Evolutionary conservation across 2,113 vertebrate species (phyloP), one percentile per base, ranked within the genome.

Genomic region (Pelecanoides urinatrix): DNA sequence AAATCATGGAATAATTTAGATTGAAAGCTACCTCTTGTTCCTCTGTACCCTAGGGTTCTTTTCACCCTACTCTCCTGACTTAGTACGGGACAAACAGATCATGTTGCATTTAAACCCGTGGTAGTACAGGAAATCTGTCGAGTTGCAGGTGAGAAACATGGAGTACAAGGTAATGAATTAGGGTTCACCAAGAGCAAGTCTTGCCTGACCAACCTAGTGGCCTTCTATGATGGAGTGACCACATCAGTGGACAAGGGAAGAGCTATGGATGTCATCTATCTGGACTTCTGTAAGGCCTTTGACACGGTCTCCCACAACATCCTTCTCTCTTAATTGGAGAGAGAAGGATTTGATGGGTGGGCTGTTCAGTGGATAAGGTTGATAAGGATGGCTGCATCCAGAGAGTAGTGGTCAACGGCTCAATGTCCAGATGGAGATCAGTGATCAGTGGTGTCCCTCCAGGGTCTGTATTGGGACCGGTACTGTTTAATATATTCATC

Each of bases 401-500:
- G 58, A 61, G 58, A 11, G 22, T 65, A 76, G n/a, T n/a, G n/a
- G 29, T n/a, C 18, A 58, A 49, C 1, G 2, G 22, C 34, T 56
- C 29, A 34, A 49, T 22, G 40, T 55, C 17, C 9, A 7, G 49
- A 32, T 38, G 34, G 19, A 83, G 67, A 61, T n/a, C 15, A 1
- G 11, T 34, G 23, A 34, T 1, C 5, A 38, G 21, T 32, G 14
- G 10, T 65, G 49, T 53, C 22, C 14, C 7, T 34, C 50, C 47
- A 40, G 42, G 14, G 11, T 47, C 42, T 0, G 0, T 47, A 14
- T 1, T 55, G 27, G 59, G 49, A 65, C 58, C 27, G 34, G 34
- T 27, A 21, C 13, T 65, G 7, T 45, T 65, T 27, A 47, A 17
- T 22, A 74, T 17, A 49, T 74, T 73, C 10, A 44, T 36, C 16